phyloP scores from a whole-genome alignment of 2,888 invertebrate genomes.

The Arrhopalites spinosus region DNA sequence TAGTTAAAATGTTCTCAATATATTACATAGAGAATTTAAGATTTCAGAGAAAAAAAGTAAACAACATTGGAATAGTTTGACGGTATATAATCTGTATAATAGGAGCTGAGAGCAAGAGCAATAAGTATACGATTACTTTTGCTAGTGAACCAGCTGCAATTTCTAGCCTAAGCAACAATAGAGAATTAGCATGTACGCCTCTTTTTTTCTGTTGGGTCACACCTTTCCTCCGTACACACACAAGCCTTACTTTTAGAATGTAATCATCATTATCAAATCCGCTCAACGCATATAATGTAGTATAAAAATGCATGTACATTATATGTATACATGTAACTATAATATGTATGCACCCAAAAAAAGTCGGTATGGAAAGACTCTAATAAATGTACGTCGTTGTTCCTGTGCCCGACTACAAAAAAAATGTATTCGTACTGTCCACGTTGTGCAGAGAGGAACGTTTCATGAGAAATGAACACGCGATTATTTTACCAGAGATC shows the following conservation, averaged over 20 bases:
- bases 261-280: conserved; percentile 14
- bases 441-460: neutral
- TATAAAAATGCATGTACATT: neutral
- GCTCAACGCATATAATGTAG: neutral
- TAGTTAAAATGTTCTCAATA: too few species aligned
- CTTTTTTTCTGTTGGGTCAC: conserved; percentile 29
- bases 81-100: too few species aligned
- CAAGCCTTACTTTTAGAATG: conserved; percentile 8
- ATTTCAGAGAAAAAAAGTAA: too few species aligned
- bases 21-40: too few species aligned
- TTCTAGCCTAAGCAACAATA: conserved; percentile 16
- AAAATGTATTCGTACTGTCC: conserved; percentile 17
- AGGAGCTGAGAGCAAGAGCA: too few species aligned
- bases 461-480: neutral
- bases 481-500: neutral
- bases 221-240: conserved; percentile 17
- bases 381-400: conserved; percentile 31
- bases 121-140: too few species aligned
- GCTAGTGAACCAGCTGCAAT: conserved; percentile 11
- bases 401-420: conserved; percentile 20
- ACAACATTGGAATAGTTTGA: too few species aligned
- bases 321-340: neutral
- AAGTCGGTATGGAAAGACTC: conserved; percentile 1
- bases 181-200: conserved; percentile 34
- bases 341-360: neutral